Evolutionary conservation across 1,140 invertebrate genomes (phyloP), one percentile per base, ranked within the genome.

Genomic region (Melanaphis sacchari): DNA sequence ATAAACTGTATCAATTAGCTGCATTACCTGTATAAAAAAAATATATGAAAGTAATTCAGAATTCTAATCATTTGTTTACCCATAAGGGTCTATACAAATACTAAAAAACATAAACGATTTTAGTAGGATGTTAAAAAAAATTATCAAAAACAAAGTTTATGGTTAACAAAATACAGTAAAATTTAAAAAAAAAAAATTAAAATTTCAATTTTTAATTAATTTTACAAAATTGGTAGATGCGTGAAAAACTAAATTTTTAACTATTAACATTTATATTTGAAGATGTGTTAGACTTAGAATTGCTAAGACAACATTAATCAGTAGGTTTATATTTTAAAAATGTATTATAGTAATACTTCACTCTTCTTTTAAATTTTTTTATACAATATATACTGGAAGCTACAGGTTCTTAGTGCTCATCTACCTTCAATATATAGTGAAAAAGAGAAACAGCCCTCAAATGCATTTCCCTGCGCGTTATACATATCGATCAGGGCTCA

Each of bases 401-500:
- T 52, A 93, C 91, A 93, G 91, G 91, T 93, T 38, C 85, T 84
- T 15, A 31, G 54, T 59, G 36, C n/a, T 49, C 91, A 82, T 82
- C 46, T 54, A 36, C 46, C 46, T 38, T 36, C 40, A 40, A 59
- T 18, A 0, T 38, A 40, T 36, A 89, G 31, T 6, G 40, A 90
- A 90, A 66, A 54, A 43, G 90, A 89, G 49, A 89, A 89, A 54
- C 9, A 81, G 76, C 91, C 41, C 91, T 82, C 90, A 41, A 85
- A 84, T 93, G 81, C 38, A 84, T 82, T 93, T 54, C 46, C n/a
- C 81, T 38, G 43, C 43, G 43, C 43, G 91, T 54, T 85, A 93
- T 93, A 85, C 81, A 85, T 93, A 93, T 93, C 91, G 91, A 93
- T 93, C 91, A 84, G 91, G 90, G 21, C 46, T 81, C 36, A 84